phyloP scores from a whole-genome alignment of 2,888 invertebrate genomes.

The Euplexia lucipara region DNA sequence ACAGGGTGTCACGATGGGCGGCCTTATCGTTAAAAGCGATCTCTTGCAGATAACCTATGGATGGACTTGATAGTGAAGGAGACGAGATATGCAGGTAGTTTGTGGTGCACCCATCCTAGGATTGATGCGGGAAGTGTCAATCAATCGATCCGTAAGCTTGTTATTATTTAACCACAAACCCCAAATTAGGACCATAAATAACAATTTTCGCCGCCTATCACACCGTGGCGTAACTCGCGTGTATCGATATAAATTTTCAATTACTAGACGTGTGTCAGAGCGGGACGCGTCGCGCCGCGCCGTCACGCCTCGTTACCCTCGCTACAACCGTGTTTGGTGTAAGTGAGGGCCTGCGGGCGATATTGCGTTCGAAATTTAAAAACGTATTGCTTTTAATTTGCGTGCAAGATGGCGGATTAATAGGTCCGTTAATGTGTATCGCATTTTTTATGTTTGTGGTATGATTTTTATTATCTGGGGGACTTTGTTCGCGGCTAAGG shows the following conservation, averaged over 20 bases:
- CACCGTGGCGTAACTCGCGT: slow-evolving; percentile 61
- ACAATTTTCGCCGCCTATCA: slow-evolving; percentile 55
- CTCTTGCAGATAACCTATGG: too few relatives aligned
- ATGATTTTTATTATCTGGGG: too few relatives aligned
- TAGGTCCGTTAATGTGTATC: neutral
- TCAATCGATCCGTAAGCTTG: too few relatives aligned
- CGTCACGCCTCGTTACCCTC: slow-evolving; percentile 69
- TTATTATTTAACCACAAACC: too few relatives aligned
- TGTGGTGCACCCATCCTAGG: too few relatives aligned
- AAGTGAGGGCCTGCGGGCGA: slow-evolving; percentile 48
- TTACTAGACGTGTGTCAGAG: slow-evolving; percentile 67
- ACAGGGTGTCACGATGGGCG: too few relatives aligned
- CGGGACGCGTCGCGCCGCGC: slow-evolving; percentile 59
- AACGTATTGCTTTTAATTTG: slow-evolving; percentile 36
- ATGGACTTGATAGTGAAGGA: too few relatives aligned
- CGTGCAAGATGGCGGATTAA: slow-evolving; percentile 23
- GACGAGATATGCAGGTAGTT: too few relatives aligned
- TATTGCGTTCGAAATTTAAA: slow-evolving; percentile 34
- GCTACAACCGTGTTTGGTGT: slow-evolving; percentile 53
- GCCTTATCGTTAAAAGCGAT: too few relatives aligned
- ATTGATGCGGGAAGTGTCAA: too few relatives aligned
- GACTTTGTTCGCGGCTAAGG: too few relatives aligned
- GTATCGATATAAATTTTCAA: slow-evolving; percentile 70
- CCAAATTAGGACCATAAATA: slow-evolving; percentile 59
- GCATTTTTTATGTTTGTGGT: neutral